A percentile compares a stretch with the other conserved stretches of the same genome.
phyloP scores from a whole-genome alignment of 2,113 vertebrate species.

The Orycteropus afer region DNA sequence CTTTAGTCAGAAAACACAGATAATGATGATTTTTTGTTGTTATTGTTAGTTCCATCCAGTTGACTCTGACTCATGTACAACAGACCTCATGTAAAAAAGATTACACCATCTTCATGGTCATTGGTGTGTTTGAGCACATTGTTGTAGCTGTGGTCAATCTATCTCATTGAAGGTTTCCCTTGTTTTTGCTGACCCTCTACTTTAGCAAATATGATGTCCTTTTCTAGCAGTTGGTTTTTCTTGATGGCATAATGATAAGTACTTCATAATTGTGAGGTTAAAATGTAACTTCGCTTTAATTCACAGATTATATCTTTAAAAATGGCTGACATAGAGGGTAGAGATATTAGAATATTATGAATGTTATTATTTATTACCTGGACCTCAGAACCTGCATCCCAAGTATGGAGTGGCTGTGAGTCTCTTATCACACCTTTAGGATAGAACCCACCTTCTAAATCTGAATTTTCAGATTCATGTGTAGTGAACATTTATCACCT shows the following conservation, averaged over 20 bases:
- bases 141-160: too few species aligned
- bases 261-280: neutral
- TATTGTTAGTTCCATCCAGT: too few species aligned
- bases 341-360: neutral
- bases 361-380: neutral
- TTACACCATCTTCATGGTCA: too few species aligned
- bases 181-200: too few species aligned
- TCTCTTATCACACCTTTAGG: neutral
- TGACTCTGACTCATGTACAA: too few species aligned
- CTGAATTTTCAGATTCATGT: neutral
- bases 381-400: neutral
- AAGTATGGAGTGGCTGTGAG: neutral
- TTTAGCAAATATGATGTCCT: too few species aligned
- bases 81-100: too few species aligned
- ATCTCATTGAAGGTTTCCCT: too few species aligned
- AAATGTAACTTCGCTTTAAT: slow-evolving; percentile 4
- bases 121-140: too few species aligned
- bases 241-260: neutral
- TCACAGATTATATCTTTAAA: neutral
- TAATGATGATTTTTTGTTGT: neutral
- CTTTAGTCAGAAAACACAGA: neutral
- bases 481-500: neutral
- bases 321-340: neutral
- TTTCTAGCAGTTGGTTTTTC: neutral
- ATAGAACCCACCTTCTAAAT: neutral